Evolutionary conservation across 2,797 vertebrate species (phyloP), one percentile per base, ranked within the genome.

Genomic region (Miichthys miiuy): DNA sequence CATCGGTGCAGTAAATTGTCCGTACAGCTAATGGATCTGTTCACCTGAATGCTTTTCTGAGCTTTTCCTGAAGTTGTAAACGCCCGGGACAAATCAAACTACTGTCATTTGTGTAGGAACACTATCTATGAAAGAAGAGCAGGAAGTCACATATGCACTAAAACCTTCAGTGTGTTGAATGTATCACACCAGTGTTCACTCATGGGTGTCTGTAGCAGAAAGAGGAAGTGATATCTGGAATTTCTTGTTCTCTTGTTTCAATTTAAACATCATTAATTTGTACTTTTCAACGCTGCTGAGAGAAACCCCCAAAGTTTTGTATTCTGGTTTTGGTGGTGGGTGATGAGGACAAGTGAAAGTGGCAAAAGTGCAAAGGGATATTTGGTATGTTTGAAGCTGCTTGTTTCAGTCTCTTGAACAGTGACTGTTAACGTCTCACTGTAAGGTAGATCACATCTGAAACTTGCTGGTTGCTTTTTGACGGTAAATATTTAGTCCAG

Each of bases 141-240:
- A 34, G 57, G 44, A 72, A 12, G 68, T 72, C 44, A 9, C 38
- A 64, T 61, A 78, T 71, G 83, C 80, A 81, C 69, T 74, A 47
- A 81, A 66, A 60, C 70, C 17, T 25, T 46, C 30, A 50, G 6
- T 55, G 25, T 65, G 61, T 66, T 88, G 89, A 93, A 88, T 92
- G 89, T 92, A 88, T 69, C 7, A 3, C 48, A 23, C 34, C 54
- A 75, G 79, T 67, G 34, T 21, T 66, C 25, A 18, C 56, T 14
- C 48, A 0, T 51, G 7, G 56, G 27, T 21, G 55, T 52, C 34
- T 27, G 46, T 38, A 14, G 13, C 13, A 18, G 14, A 41, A 23
- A 21, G n/a, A 7, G 6, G 11, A 30, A 68, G 3, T 34, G 1
- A 27, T 75, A 30, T 72, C 0, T 5, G 25, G 13, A 66, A 14